phyloP scores from a whole-genome alignment of 2,113 vertebrate genomes.

The Aptenodytes patagonicus region DNA sequence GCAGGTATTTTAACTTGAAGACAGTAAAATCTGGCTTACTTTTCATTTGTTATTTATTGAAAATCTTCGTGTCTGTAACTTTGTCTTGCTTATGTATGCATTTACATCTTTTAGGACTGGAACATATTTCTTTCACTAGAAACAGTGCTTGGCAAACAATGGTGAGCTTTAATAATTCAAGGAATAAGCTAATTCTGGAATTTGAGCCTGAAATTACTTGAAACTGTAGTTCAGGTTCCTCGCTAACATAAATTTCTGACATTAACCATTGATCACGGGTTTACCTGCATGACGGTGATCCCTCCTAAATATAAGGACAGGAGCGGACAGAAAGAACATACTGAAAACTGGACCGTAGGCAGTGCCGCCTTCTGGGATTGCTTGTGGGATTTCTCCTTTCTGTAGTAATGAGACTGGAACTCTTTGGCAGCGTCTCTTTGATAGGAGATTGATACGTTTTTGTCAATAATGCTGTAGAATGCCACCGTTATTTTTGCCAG shows the following conservation, averaged over 20 bases:
- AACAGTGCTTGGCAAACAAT: not conserved
- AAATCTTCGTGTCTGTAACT: not conserved
- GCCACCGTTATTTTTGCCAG: not conserved
- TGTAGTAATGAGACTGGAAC: not conserved
- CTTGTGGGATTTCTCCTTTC: not conserved
- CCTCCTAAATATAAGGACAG: not conserved
- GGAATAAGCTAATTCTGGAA: not conserved
- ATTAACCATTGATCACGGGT: not conserved
- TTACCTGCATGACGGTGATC: not conserved
- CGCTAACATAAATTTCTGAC: not conserved
- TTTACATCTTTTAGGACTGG: not conserved
- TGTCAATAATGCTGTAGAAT: not conserved
- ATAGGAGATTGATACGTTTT: rapidly evolving
- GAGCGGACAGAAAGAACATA: not conserved
- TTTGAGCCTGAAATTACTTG: not conserved
- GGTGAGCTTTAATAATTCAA: not conserved
- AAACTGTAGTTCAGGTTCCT: not conserved
- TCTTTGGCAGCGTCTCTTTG: not conserved
- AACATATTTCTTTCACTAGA: not conserved
- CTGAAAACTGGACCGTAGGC: not conserved
- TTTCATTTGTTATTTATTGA: not conserved
- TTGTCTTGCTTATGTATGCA: not conserved
- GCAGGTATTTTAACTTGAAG: not conserved
- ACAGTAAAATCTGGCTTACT: not conserved
- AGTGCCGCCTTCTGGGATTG: not conserved